phyloP scores from a whole-genome alignment of 37 sponge, comb jelly and placozoan genomes.

The Oopsacas minuta region DNA sequence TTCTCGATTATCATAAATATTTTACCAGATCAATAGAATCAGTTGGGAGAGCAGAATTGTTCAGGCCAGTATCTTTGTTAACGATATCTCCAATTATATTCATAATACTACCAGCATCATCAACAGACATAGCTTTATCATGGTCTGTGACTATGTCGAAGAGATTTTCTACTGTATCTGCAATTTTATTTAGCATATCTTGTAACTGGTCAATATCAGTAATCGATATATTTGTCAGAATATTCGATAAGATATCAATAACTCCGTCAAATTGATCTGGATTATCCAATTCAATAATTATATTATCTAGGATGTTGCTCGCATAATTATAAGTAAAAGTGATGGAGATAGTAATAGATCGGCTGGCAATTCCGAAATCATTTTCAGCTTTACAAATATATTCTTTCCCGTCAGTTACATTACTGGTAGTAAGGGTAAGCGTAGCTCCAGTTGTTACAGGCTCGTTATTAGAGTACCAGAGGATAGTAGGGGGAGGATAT shows the following conservation, averaged over 20 bases:
- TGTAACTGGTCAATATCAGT: neutral
- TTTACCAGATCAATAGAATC: neutral
- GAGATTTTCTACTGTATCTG: neutral
- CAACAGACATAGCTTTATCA: neutral
- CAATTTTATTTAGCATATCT: neutral
- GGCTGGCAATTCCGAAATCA: neutral
- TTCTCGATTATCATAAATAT: no score
- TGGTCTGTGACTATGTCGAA: neutral
- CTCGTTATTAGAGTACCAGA: neutral
- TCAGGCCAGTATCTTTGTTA: neutral
- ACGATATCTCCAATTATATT: neutral
- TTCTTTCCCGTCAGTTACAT: neutral
- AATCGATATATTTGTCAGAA: neutral
- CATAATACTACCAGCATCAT: neutral
- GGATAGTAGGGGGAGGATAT: neutral
- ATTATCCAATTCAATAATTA: neutral
- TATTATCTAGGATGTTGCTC: no score
- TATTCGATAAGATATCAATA: neutral
- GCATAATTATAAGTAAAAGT: no score
- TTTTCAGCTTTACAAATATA: neutral
- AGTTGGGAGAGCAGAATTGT: neutral
- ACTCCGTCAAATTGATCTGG: neutral
- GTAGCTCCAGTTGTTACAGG: neutral
- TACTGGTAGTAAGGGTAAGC: neutral
- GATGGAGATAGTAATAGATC: neutral